Evolutionary conservation across 2,797 vertebrate species (phyloP), one percentile per base, ranked within the genome.

Genomic region (Hoplostethus atlanticus): DNA sequence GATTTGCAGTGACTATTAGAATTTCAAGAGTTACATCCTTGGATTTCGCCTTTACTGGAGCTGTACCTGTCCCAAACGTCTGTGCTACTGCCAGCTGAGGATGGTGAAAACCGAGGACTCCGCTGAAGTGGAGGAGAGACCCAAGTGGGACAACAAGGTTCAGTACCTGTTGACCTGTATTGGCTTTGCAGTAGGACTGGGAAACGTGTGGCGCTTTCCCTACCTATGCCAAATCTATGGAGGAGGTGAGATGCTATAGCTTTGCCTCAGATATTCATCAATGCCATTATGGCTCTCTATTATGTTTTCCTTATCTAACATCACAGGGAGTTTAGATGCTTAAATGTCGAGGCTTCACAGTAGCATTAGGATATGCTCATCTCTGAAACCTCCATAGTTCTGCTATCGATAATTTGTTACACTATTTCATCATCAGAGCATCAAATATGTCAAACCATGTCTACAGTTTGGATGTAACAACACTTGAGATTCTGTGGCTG

Each of bases 131-230:
- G 66, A 69, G 46, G 73, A 76, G 36, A 63, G 73, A 47, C 73
- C 73, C n/a, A 69, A 58, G 30, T 76, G 73, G 73, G 93, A 91
- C 87, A 97, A 92, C 71, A 96, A 95, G 65, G 46, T 90, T 3
- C 94, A 97, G 86, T 96, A 96, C 0, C 65, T 96, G n/a, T 88
- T 96, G 42, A 95, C 95, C 64, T 95, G 95, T 9, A 71, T 95
- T 0, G 95, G 95, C 51, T 96, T 96, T 28, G 95, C 95, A 0
- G 95, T 96, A 30, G 96, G 96, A 6, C 83, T 96, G 74, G 96
- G 96, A n/a, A 96, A 96, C 8, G 79, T 96, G 40, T 96, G 96
- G 95, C 73, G 96, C 12, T 96, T 96, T 81, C 95, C 95, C 0
- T 96, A 96, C 76, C 62, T 96, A 79, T 96, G 95, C 67, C 96